phyloP scores from a whole-genome alignment of 2,113 vertebrate genomes.

The Aramus guarauna region DNA sequence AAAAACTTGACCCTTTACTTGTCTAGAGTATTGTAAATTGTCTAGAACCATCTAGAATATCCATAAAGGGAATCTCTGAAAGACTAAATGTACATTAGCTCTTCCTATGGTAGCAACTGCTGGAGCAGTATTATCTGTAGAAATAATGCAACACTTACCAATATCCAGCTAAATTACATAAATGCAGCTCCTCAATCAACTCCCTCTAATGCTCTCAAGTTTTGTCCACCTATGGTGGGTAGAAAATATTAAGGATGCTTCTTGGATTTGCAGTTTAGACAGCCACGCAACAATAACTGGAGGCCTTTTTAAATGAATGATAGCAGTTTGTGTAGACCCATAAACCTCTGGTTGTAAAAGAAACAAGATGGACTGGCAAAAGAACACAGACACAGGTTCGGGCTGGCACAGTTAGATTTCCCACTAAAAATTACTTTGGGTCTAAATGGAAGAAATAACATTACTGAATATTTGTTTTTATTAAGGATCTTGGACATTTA shows the following conservation, averaged over 20 bases:
- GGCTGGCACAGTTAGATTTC: not conserved
- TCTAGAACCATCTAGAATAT: conserved; percentile 12
- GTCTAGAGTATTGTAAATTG: not conserved
- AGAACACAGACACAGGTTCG: not conserved
- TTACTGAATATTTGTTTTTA: not conserved
- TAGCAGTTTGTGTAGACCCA: not conserved
- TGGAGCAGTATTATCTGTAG: not conserved
- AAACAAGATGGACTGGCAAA: not conserved
- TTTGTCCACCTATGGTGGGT: not conserved
- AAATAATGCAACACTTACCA: not conserved
- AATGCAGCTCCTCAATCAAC: not conserved
- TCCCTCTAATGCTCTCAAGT: not conserved
- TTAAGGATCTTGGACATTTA: not conserved
- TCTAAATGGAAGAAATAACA: not conserved
- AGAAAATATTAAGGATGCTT: not conserved
- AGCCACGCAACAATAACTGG: accelerated
- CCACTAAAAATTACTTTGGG: not conserved
- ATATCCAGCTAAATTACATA: not conserved
- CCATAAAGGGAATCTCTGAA: not conserved
- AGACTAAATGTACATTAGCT: not conserved
- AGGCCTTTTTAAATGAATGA: not conserved
- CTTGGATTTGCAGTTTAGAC: not conserved
- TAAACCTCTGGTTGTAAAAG: not conserved
- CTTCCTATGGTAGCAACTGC: not conserved
- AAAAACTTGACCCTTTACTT: not conserved